These are phyloP conservation scores for Eciton burchellii DNA, from an alignment of 1,140 invertebrate genomes.

Conservation along the genomic window DNA sequence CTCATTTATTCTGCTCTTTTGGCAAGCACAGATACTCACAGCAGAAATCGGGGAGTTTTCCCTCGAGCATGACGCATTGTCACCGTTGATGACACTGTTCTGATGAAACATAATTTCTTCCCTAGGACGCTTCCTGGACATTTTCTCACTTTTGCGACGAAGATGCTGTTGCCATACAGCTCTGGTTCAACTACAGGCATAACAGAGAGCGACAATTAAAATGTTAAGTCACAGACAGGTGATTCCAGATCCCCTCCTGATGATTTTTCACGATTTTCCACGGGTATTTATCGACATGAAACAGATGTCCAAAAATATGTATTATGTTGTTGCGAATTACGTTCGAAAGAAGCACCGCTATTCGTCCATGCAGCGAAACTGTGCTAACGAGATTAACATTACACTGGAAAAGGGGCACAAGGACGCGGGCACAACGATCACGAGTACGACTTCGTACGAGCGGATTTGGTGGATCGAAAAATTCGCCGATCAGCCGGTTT, in stretches of 20 bases:
- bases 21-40: conserved; percentile 65
- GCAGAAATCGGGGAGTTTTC: conserved; percentile 72
- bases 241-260: too few relatives aligned
- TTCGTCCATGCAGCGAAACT: too few relatives aligned
- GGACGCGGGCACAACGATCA: background rate
- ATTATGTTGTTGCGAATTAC: too few relatives aligned
- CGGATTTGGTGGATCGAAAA: background rate
- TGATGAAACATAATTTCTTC: conserved; percentile 72
- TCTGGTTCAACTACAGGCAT: conserved; percentile 36
- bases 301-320: too few relatives aligned
- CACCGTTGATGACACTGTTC: conserved; percentile 72
- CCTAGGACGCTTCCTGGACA: conserved; percentile 78
- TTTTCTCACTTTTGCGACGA: conserved; percentile 67
- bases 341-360: too few relatives aligned
- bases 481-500: background rate
- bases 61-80: conserved; percentile 67
- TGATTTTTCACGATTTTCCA: too few relatives aligned
- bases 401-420: background rate
- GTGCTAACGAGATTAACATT: too few relatives aligned
- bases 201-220: background rate
- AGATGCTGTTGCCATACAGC: conserved; percentile 63
- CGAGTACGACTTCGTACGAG: background rate
- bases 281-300: too few relatives aligned
- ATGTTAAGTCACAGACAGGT: too few relatives aligned
- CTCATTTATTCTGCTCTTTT: too few relatives aligned